These are phyloP conservation scores for Rhabdophis nuchalis DNA, from an alignment of 2,797 vertebrate genomes.

Conservation along the genomic window DNA sequence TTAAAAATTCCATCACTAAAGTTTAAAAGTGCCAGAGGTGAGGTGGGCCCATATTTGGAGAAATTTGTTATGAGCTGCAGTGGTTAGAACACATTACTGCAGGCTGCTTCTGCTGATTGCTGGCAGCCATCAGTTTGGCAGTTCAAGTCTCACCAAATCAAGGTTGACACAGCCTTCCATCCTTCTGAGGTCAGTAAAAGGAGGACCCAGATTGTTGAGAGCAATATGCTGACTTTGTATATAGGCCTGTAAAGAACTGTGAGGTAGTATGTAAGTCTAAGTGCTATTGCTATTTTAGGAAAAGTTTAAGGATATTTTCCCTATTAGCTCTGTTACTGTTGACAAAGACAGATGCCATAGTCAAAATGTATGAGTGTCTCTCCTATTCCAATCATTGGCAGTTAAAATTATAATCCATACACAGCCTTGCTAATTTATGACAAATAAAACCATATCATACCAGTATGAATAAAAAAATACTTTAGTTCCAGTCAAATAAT, in stretches of 20 bases:
- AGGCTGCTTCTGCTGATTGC: too few relatives aligned
- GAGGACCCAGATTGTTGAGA: too few relatives aligned
- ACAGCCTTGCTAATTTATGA: neutral
- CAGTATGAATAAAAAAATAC: neutral
- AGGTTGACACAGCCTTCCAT: too few relatives aligned
- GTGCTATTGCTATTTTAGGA: too few relatives aligned
- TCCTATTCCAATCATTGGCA: neutral
- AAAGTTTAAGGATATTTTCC: neutral
- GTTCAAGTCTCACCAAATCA: too few relatives aligned
- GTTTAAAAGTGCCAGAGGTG: neutral
- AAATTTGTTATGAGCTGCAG: neutral
- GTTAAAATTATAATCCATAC: neutral
- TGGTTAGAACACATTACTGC: too few relatives aligned
- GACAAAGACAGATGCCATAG: neutral
- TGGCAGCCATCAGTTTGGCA: too few relatives aligned
- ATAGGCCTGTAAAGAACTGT: too few relatives aligned
- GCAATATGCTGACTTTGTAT: too few relatives aligned
- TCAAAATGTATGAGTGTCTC: neutral
- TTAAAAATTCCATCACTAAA: neutral
- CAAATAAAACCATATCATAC: neutral
- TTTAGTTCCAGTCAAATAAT: neutral
- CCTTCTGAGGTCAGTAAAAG: too few relatives aligned
- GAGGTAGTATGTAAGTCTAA: too few relatives aligned
- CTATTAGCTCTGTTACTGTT: neutral
- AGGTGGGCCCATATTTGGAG: neutral